Percentiles rank a stretch among this genome's conserved stretches.
phyloP scores from a whole-genome alignment of 2,113 vertebrate genomes.

The Pituophis catenifer region DNA sequence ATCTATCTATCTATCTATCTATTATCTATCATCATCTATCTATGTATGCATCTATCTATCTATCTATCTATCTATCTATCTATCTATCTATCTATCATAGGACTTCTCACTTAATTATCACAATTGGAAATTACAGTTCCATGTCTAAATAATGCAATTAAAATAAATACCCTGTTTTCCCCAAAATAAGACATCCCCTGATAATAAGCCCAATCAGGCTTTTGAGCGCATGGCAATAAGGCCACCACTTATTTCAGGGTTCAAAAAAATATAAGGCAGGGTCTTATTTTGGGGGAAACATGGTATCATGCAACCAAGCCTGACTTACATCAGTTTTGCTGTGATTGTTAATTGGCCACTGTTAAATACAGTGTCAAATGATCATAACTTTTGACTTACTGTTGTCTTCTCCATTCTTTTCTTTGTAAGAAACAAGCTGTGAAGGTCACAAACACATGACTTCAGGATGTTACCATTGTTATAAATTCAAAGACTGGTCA shows the following conservation, averaged over 20 bases:
- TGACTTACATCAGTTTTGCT: not conserved
- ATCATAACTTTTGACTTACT: not conserved
- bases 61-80: too few species aligned
- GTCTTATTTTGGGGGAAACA: too few species aligned
- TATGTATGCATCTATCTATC: too few species aligned
- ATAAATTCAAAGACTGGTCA: not conserved
- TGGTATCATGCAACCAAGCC: not conserved
- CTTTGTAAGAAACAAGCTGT: not conserved
- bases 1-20: too few species aligned
- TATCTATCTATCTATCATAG: slow-evolving; percentile 12
- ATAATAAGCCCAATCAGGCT: too few species aligned
- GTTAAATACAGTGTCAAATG: not conserved
- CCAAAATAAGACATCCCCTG: too few species aligned
- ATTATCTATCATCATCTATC: too few species aligned
- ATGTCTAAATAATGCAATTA: not conserved
- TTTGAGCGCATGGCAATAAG: too few species aligned
- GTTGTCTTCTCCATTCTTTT: not conserved
- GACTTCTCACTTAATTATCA: not conserved
- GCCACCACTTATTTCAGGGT: too few species aligned
- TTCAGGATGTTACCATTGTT: not conserved
- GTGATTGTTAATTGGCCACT: not conserved
- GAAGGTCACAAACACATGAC: not conserved
- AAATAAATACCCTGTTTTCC: not conserved
- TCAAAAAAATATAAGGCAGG: too few species aligned
- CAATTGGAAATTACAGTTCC: not conserved